These are phyloP conservation scores for Lanius ludovicianus DNA, from an alignment of 2,113 vertebrate species.

Conservation along the genomic window DNA sequence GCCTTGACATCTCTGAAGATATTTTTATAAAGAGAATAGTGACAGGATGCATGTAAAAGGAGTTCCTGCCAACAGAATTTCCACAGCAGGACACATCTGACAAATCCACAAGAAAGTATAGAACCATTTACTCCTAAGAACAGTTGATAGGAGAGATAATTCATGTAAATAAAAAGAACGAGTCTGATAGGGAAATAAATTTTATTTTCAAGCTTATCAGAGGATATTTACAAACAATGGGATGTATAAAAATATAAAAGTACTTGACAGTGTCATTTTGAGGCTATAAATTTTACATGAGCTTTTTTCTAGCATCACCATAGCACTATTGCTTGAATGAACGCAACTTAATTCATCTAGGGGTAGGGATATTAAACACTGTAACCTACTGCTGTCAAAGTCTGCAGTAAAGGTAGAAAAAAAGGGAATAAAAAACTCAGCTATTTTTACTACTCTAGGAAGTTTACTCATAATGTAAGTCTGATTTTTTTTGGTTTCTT, in stretches of 20 bases:
- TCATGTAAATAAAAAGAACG: slow-evolving; percentile 19
- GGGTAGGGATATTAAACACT: slow-evolving; percentile 6
- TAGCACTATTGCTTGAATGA: slow-evolving; percentile 66
- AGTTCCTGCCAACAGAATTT: not conserved
- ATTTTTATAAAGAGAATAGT: not conserved
- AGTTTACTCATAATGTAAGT: not conserved
- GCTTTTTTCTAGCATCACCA: slow-evolving; percentile 70
- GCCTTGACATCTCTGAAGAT: not conserved
- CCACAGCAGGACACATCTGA: not conserved
- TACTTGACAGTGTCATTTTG: slow-evolving; percentile 74
- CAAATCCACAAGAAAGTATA: not conserved
- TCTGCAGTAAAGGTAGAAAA: slow-evolving; percentile 9
- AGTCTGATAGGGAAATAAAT: slow-evolving; percentile 78
- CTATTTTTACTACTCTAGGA: slow-evolving; percentile 18
- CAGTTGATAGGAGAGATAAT: not conserved
- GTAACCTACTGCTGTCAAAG: slow-evolving; percentile 35
- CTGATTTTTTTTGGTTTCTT: not conserved
- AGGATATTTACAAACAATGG: slow-evolving; percentile 80
- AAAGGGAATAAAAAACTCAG: not conserved
- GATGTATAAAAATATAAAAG: slow-evolving; percentile 82
- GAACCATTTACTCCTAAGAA: not conserved
- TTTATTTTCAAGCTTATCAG: slow-evolving; percentile 80
- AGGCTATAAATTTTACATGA: slow-evolving; percentile 75
- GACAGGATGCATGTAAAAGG: not conserved
- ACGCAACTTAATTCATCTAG: slow-evolving; percentile 53